A percentile compares a stretch with the other conserved stretches of the same genome.
Evolutionary conservation across 1,140 invertebrate species (phyloP).

Genomic region (Octopus bimaculoides): DNA sequence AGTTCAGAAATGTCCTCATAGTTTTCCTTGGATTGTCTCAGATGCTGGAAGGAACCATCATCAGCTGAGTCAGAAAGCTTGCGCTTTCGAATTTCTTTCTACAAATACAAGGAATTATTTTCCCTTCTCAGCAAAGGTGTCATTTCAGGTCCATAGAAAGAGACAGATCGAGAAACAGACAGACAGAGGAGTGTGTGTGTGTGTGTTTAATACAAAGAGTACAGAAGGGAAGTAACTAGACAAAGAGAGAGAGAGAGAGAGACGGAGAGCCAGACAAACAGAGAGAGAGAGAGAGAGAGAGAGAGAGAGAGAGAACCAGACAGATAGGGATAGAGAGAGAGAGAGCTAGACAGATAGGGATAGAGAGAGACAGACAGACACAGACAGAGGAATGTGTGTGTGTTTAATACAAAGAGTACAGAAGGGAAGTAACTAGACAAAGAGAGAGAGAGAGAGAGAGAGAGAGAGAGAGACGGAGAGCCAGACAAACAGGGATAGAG

Average conservation of each 20-base stretch:
- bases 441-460: background rate
- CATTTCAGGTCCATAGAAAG: no score
- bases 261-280: background rate
- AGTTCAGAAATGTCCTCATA: no score
- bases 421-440: background rate
- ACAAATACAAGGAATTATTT: no score
- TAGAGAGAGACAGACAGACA: background rate
- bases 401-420: background rate
- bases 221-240: background rate
- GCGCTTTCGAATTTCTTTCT: no score
- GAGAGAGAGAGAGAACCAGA: background rate
- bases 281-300: background rate
- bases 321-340: background rate
- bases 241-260: background rate
- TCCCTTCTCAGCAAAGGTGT: no score
- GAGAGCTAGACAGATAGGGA: background rate
- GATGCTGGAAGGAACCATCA: no score
- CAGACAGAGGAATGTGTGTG: background rate
- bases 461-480: background rate
- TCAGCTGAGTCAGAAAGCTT: no score
- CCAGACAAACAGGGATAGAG: no score
- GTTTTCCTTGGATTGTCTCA: background rate
- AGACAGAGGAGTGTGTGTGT: no score
- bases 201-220: background rate
- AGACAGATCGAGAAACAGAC: no score